A percentile compares a stretch with the other conserved stretches of the same genome.
Conservation (phyloP, 2,888 invertebrate species). For the Drosophila putrida region DNA sequence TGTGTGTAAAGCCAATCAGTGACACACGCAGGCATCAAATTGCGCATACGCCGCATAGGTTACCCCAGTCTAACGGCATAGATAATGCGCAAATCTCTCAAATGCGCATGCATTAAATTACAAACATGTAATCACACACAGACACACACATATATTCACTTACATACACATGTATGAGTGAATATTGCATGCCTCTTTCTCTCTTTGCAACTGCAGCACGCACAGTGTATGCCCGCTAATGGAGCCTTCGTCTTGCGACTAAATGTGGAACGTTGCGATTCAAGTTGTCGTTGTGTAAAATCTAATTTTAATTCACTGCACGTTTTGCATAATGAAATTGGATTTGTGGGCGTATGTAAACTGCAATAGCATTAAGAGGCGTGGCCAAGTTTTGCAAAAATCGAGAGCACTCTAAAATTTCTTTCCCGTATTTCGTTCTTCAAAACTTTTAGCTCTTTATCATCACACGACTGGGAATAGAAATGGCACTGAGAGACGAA, state of each 20-base stretch:
- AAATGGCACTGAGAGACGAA: slow-evolving; percentile 3
- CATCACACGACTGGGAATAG: slow-evolving; percentile 16
- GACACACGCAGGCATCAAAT: slow-evolving; percentile 42
- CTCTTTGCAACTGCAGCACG: slow-evolving; percentile 21
- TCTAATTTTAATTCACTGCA: slow-evolving; percentile 74
- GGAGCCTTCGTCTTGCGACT: slow-evolving; percentile 39
- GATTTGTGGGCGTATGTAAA: slow-evolving; percentile 55
- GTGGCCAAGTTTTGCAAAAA: slow-evolving; percentile 27
- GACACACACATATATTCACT: slow-evolving; percentile 8
- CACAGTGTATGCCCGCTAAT: slow-evolving; percentile 51
- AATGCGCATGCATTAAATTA: slow-evolving; percentile 58
- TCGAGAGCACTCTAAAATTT: slow-evolving; percentile 43
- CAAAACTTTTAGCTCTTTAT: slow-evolving; percentile 15
- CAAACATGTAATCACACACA: slow-evolving; percentile 23
- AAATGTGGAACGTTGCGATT: slow-evolving; percentile 43
- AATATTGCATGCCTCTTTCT: slow-evolving; percentile 31
- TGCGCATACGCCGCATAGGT: slow-evolving; percentile 48
- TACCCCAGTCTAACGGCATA: slow-evolving; percentile 33
- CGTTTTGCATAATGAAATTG: slow-evolving; percentile 78
- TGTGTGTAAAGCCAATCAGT: slow-evolving; percentile 44
- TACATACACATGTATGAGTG: background rate
- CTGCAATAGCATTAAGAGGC: slow-evolving; percentile 23
- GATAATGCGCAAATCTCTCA: slow-evolving; percentile 55
- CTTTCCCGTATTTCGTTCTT: slow-evolving; percentile 1
- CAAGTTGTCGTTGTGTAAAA: slow-evolving; percentile 56